Conservation (phyloP, 2,888 invertebrate genomes). For the Acronicta psi region DNA sequence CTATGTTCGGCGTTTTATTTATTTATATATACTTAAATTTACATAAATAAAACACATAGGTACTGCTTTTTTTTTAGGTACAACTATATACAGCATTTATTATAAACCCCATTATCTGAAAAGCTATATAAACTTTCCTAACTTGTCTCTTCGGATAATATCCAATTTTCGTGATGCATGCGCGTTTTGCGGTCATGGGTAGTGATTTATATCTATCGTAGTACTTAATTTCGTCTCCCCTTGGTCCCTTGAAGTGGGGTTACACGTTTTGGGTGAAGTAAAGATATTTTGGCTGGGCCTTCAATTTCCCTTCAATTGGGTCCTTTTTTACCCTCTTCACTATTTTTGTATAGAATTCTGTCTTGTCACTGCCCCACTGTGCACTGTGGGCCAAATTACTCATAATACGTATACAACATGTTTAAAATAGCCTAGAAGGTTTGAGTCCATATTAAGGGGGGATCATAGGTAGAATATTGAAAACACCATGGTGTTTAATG, state of each 20-base stretch:
- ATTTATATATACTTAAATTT: too few relatives aligned
- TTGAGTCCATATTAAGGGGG: too few relatives aligned
- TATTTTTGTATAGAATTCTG: constrained; percentile 1
- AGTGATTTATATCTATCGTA: constrained; percentile 43
- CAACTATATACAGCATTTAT: too few relatives aligned
- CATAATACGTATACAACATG: too few relatives aligned
- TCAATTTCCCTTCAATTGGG: constrained; percentile 45
- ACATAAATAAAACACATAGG: too few relatives aligned
- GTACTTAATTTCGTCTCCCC: constrained; percentile 47
- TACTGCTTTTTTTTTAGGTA: too few relatives aligned
- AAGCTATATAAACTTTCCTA: background rate
- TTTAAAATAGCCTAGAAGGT: too few relatives aligned
- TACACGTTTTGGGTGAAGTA: constrained; percentile 21
- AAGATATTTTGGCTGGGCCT: constrained; percentile 39
- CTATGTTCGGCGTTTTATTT: too few relatives aligned
- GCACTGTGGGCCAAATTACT: background rate
- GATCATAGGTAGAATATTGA: too few relatives aligned
- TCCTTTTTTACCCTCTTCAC: constrained; percentile 26
- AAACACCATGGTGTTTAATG: too few relatives aligned
- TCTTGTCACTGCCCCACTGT: background rate
- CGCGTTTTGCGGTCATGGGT: constrained; percentile 48
- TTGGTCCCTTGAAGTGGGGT: constrained; percentile 30
- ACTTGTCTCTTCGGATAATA: constrained; percentile 34
- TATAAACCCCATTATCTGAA: constrained; percentile 1
- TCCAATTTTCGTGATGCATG: constrained; percentile 47